Conservation (phyloP, 2,797 vertebrate genomes). For the Microhierax caerulescens region DNA sequence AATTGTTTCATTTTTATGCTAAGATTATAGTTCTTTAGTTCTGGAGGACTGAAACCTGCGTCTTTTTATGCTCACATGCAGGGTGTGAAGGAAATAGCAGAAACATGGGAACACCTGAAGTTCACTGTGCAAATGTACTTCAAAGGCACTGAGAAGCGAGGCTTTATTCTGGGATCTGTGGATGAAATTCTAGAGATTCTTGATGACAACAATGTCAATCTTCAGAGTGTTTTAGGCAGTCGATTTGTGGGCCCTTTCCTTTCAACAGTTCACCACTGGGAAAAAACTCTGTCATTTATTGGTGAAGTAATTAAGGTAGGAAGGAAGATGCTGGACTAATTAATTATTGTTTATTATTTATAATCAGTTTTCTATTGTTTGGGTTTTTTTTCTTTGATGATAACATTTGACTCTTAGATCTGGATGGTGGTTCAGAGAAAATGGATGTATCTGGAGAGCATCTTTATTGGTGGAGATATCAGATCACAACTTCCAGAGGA, state of each 20-base stretch:
- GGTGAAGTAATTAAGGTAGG: constrained; percentile 93
- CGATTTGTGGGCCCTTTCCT: constrained; percentile 93
- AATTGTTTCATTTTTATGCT: not conserved
- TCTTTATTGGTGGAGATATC: constrained; percentile 94
- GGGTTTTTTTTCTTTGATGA: not conserved
- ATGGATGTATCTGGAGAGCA: constrained; percentile 98
- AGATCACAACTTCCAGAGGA: constrained; percentile 90
- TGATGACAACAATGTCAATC: constrained; percentile 89
- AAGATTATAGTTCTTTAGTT: not conserved
- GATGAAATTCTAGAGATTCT: constrained; percentile 88
- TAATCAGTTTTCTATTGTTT: not conserved
- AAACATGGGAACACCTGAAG: constrained; percentile 90
- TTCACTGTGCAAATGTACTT: constrained; percentile 85
- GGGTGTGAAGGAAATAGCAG: constrained; percentile 90
- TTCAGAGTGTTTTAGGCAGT: constrained; percentile 92
- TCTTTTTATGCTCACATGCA: constrained; percentile 43
- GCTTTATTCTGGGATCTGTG: constrained; percentile 85
- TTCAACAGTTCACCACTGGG: constrained; percentile 86
- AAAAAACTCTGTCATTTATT: constrained; percentile 90
- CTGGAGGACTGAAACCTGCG: not conserved
- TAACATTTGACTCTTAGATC: constrained; percentile 74
- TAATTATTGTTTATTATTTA: not conserved
- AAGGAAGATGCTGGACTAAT: not conserved
- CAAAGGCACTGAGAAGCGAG: constrained; percentile 88
- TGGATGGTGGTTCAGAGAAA: constrained; percentile 94